phyloP scores from a whole-genome alignment of 2,797 vertebrate genomes.

The Sebastes iracundus region DNA sequence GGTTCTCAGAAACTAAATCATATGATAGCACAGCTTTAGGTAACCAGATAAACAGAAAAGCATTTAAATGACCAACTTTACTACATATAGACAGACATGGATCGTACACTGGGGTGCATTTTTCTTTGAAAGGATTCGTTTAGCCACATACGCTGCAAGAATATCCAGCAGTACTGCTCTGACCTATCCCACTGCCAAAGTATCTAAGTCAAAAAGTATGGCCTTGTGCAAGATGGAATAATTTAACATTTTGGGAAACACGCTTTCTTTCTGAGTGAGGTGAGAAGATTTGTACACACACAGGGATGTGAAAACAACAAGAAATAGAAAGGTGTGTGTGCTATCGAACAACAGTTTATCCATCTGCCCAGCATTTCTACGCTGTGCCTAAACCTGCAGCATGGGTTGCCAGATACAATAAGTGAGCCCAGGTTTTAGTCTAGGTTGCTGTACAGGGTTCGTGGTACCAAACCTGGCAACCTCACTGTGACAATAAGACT shows the following conservation, averaged over 20 bases:
- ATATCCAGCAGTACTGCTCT: not conserved
- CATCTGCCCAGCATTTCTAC: not conserved
- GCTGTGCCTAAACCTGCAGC: not conserved
- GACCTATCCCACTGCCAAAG: not conserved
- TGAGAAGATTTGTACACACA: not conserved
- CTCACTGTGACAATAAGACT: not conserved
- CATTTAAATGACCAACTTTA: not conserved
- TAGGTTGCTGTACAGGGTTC: not conserved
- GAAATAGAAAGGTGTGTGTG: too few species aligned
- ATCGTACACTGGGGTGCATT: not conserved
- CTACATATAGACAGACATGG: not conserved
- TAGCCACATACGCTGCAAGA: not conserved
- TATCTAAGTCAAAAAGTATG: not conserved
- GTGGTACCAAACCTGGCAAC: not conserved
- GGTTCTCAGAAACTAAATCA: slow-evolving; percentile 1
- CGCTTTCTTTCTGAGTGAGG: not conserved
- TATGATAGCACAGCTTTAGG: not conserved
- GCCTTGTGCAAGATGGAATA: not conserved
- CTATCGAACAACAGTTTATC: not conserved
- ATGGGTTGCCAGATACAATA: not conserved
- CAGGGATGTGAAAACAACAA: not conserved
- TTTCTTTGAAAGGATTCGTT: slow-evolving; percentile 7
- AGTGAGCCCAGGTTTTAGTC: not conserved
- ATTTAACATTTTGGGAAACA: not conserved
- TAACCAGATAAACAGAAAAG: not conserved